Conservation (phyloP, 2,797 vertebrate genomes). For the Philypnodon macrostomus region DNA sequence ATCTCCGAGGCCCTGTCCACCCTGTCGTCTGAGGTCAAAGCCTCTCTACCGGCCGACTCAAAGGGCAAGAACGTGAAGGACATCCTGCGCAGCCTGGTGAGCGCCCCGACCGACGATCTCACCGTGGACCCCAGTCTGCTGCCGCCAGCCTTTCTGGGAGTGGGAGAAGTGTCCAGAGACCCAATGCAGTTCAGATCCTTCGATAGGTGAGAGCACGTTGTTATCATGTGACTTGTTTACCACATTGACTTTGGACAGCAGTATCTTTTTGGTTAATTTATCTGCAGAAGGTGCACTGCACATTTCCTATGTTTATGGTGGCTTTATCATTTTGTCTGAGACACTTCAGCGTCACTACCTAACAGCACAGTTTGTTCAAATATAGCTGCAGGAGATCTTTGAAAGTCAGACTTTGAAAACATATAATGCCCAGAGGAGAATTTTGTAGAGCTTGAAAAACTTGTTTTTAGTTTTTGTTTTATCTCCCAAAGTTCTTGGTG, state of each 20-base stretch:
- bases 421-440: conserved; percentile 46
- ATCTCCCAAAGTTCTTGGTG: conserved; percentile 31
- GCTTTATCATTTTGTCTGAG: conserved; percentile 35
- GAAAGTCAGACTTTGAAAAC: conserved; percentile 52
- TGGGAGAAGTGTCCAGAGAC: conserved; percentile 77
- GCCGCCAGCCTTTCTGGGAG: conserved; percentile 85
- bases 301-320: neutral
- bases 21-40: conserved; percentile 87
- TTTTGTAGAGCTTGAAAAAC: conserved; percentile 47
- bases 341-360: conserved; percentile 29
- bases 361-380: conserved; percentile 29
- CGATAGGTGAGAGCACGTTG: conserved; percentile 83
- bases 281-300: no score
- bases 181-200: conserved; percentile 89
- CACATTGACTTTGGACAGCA: no score
- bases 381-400: conserved; percentile 44
- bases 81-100: conserved; percentile 93
- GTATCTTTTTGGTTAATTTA: no score
- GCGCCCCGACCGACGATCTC: conserved; percentile 81
- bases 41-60: conserved; percentile 63
- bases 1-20: conserved; percentile 90
- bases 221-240: no score
- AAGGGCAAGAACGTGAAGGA: conserved; percentile 93
- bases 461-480: conserved; percentile 29
- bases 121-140: conserved; percentile 82